Evolutionary conservation across 2,888 invertebrate species (phyloP).

Genomic region (Schrankia costaestrigalis): DNA sequence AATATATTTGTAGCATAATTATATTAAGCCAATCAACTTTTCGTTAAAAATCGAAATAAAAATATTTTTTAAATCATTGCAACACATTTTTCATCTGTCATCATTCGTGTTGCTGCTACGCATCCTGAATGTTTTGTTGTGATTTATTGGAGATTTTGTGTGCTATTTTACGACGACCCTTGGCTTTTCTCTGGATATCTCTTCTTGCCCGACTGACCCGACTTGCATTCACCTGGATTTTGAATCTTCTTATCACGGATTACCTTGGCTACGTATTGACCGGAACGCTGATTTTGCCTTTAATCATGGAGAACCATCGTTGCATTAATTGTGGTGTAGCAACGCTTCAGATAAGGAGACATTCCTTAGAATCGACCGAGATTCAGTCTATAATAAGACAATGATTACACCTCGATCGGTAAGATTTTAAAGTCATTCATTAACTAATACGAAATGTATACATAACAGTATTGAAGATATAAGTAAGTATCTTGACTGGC

Average conservation of each 20-base stretch:
- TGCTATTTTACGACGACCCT: not conserved
- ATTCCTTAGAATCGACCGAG: constrained; percentile 6
- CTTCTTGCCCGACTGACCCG: constrained; percentile 5
- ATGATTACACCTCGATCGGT: not conserved
- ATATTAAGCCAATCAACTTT: too few species aligned
- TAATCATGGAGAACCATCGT: not conserved
- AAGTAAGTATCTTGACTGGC: not conserved
- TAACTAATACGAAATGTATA: too few species aligned
- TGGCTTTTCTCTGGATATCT: constrained; percentile 7
- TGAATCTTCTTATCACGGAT: not conserved
- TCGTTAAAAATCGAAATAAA: too few species aligned
- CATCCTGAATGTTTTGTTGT: not conserved
- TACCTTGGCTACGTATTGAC: not conserved
- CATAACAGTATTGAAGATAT: not conserved
- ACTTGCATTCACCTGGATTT: not conserved
- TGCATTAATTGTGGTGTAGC: not conserved
- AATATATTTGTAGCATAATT: too few species aligned
- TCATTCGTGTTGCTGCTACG: too few species aligned
- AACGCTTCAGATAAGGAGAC: not conserved
- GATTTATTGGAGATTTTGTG: not conserved
- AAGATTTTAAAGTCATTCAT: not conserved
- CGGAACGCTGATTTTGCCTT: not conserved
- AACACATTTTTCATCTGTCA: too few species aligned
- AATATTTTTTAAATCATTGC: too few species aligned
- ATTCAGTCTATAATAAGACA: not conserved